Conservation (phyloP, 2,797 vertebrate species). For the Acanthornis magna region DNA sequence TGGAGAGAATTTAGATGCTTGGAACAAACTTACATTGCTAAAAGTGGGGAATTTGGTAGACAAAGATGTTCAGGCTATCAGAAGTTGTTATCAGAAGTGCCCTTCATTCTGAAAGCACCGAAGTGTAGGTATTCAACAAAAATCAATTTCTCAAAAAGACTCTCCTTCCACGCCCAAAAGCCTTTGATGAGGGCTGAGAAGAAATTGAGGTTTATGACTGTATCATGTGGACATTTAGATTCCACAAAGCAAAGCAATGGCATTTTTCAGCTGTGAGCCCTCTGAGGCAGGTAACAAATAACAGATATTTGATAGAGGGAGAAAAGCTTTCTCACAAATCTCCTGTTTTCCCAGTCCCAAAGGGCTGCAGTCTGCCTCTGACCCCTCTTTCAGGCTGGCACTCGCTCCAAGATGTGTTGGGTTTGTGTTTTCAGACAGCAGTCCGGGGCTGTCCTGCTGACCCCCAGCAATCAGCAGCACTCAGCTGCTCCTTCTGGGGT, state of each 20-base stretch:
- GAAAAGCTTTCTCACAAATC: slow-evolving; percentile 19
- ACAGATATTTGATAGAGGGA: slow-evolving; percentile 11
- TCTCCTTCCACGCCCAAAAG: not conserved
- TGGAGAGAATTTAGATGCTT: not conserved
- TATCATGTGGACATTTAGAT: slow-evolving; percentile 1
- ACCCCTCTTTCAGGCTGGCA: not conserved
- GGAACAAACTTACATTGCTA: not conserved
- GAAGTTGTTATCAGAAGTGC: not conserved
- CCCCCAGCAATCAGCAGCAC: not conserved
- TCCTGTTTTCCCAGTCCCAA: not conserved
- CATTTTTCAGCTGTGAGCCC: not conserved
- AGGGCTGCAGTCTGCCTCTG: not conserved
- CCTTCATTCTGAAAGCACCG: not conserved
- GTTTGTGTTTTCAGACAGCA: not conserved
- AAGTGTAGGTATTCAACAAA: not conserved
- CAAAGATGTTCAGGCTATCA: not conserved
- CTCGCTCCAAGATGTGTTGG: not conserved
- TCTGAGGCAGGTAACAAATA: slow-evolving; percentile 42
- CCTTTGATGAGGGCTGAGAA: not conserved
- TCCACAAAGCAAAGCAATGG: not conserved
- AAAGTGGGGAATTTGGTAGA: not conserved
- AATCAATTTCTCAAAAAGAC: not conserved
- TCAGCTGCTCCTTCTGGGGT: not conserved
- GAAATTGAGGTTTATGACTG: not conserved
- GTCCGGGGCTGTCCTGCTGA: not conserved